A percentile compares a stretch with the other conserved stretches of the same genome.
phyloP scores from a whole-genome alignment of 2,797 vertebrate genomes.

The Chanos chanos region DNA sequence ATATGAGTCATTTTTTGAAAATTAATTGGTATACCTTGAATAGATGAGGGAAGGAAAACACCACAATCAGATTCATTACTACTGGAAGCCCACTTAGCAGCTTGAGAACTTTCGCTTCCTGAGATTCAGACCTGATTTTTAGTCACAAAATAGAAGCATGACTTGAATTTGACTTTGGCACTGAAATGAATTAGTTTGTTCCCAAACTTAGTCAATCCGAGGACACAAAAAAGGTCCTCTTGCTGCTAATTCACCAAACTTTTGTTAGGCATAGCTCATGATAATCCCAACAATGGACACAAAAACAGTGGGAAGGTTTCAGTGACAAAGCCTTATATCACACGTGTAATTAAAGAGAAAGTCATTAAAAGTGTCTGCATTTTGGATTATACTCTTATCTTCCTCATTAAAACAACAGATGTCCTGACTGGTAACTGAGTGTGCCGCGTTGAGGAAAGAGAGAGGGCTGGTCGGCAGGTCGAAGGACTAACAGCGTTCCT shows the following conservation, averaged over 20 bases:
- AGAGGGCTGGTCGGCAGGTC: constrained; percentile 44
- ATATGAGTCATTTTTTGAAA: no score
- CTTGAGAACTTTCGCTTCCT: no score
- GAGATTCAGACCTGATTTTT: no score
- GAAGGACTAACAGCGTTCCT: constrained; percentile 34
- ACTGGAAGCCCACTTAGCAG: no score
- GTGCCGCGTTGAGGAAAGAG: constrained; percentile 37
- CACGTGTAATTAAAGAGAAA: constrained; percentile 69
- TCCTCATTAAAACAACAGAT: constrained; percentile 64
- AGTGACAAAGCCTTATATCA: constrained; percentile 56
- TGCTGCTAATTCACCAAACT: constrained; percentile 46
- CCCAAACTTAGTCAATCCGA: constrained; percentile 24
- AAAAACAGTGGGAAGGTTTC: constrained; percentile 51
- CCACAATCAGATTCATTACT: no score
- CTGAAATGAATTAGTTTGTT: constrained; percentile 44
- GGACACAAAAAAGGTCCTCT: constrained; percentile 42
- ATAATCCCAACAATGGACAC: constrained; percentile 57
- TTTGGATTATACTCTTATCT: constrained; percentile 75
- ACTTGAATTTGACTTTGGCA: constrained; percentile 39
- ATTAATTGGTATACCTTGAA: no score
- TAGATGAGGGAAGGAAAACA: no score
- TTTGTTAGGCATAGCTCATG: constrained; percentile 32
- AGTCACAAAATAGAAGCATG: no score
- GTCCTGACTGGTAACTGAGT: constrained; percentile 67
- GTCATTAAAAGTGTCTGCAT: constrained; percentile 73